Evolutionary conservation across 2,888 invertebrate species (phyloP).

Genomic region (Tenthredo livida): DNA sequence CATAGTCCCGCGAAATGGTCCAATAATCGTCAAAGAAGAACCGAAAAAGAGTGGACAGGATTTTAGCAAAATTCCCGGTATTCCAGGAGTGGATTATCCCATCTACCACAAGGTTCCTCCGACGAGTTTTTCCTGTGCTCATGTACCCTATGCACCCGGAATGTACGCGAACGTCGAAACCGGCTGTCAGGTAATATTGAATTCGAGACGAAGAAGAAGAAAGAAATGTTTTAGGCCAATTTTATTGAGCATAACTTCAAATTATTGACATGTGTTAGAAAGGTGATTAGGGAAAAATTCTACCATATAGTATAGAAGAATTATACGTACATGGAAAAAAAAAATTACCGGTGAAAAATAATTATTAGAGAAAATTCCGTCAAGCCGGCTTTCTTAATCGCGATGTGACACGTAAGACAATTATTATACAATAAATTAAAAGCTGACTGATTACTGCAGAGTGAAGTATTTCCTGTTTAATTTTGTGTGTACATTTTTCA

Average conservation of each 20-base stretch:
- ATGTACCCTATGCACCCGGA: conserved; percentile 90
- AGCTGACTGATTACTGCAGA: neutral
- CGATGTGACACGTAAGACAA: neutral
- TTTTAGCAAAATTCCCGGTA: conserved; percentile 89
- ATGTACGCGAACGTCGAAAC: conserved; percentile 96
- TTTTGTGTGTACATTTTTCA: neutral
- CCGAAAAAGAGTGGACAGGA: conserved; percentile 84
- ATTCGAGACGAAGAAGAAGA: neutral
- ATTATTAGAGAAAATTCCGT: neutral
- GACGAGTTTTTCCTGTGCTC: conserved; percentile 89
- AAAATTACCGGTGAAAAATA: neutral
- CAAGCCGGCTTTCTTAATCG: neutral
- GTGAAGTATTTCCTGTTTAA: neutral
- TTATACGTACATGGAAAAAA: neutral
- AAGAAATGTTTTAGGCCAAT: neutral
- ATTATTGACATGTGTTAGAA: neutral
- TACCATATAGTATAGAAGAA: neutral
- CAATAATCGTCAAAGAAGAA: conserved; percentile 65
- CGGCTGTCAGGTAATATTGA: conserved; percentile 86
- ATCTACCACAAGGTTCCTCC: conserved; percentile 88
- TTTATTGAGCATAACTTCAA: neutral
- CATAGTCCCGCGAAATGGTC: conserved; percentile 59
- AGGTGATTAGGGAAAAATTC: neutral
- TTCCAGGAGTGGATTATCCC: conserved; percentile 90
- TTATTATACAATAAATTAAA: neutral